A percentile compares a stretch with the other conserved stretches of the same genome.
These are phyloP conservation scores for Scaptomyza graminum DNA, from an alignment of 1,140 invertebrate species.

Conservation along the genomic window DNA sequence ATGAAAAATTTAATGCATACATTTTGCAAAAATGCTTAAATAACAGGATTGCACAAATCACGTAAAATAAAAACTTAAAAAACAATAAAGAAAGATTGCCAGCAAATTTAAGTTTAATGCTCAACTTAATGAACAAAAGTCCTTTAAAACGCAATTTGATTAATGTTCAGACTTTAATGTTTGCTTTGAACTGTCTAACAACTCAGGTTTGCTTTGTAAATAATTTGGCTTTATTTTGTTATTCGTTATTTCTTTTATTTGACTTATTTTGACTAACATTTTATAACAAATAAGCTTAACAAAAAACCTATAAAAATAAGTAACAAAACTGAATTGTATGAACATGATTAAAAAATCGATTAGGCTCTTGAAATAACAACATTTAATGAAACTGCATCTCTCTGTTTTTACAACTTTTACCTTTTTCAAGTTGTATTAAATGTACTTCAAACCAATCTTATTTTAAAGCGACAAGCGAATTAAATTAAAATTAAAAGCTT, in stretches of 20 bases:
- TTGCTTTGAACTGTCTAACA: too few relatives aligned
- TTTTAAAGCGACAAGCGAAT: conserved; percentile 18
- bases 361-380: too few relatives aligned
- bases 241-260: too few relatives aligned
- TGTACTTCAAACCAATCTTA: not conserved
- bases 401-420: not conserved
- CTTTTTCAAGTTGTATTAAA: not conserved
- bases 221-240: not conserved
- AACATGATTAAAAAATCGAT: too few relatives aligned
- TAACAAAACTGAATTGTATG: too few relatives aligned
- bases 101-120: conserved; percentile 32
- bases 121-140: conserved; percentile 16
- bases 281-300: too few relatives aligned
- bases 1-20: conserved; percentile 58
- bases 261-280: too few relatives aligned
- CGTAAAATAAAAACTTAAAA: conserved; percentile 26
- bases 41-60: conserved; percentile 59
- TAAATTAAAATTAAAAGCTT: conserved; percentile 46
- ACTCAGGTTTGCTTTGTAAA: too few relatives aligned
- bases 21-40: conserved; percentile 68
- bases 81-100: conserved; percentile 11
- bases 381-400: not conserved
- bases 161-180: too few relatives aligned
- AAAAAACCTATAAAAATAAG: too few relatives aligned
- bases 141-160: not conserved